phyloP scores from a whole-genome alignment of 92 coral and sea anemone genomes.

The Nematostella vectensis region DNA sequence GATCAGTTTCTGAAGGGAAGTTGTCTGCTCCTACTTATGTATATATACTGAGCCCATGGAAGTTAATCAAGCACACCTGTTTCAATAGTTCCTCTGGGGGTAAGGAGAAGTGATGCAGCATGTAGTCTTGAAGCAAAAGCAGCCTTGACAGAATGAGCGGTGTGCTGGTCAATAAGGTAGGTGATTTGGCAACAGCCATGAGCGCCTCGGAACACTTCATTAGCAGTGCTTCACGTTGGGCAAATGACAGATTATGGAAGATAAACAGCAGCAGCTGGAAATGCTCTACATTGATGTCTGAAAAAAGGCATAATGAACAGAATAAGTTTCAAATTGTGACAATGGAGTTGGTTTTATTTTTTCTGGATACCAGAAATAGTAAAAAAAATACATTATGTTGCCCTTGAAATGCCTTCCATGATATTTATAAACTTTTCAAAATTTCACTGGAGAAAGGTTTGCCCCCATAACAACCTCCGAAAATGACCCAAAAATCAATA shows the following conservation, averaged over 20 bases:
- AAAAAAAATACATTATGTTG: no score
- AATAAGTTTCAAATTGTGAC: background rate
- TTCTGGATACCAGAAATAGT: background rate
- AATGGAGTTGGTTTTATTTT: background rate
- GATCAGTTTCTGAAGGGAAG: no score
- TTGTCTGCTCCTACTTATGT: no score
- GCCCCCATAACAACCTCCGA: no score
- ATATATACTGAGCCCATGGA: no score
- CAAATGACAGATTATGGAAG: conserved; percentile 75
- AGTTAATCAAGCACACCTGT: no score
- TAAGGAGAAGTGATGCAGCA: conserved; percentile 68
- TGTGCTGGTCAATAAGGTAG: conserved; percentile 23
- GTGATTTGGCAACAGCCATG: conserved; percentile 40
- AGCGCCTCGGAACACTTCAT: conserved; percentile 56
- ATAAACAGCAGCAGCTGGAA: conserved; percentile 82
- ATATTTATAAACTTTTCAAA: no score
- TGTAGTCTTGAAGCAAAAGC: conserved; percentile 69
- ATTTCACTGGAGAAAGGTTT: no score
- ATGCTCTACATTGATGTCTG: conserved; percentile 94
- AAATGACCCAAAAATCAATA: no score
- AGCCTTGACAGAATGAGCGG: conserved; percentile 54
- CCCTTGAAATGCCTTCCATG: no score
- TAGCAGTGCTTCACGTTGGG: conserved; percentile 53
- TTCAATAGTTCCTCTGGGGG: conserved; percentile 83
- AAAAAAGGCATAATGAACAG: background rate